Percentiles rank a stretch among this genome's conserved stretches.
These are phyloP conservation scores for Melikaiella ostensackeni DNA, from an alignment of 2,888 invertebrate species.

Conservation along the genomic window DNA sequence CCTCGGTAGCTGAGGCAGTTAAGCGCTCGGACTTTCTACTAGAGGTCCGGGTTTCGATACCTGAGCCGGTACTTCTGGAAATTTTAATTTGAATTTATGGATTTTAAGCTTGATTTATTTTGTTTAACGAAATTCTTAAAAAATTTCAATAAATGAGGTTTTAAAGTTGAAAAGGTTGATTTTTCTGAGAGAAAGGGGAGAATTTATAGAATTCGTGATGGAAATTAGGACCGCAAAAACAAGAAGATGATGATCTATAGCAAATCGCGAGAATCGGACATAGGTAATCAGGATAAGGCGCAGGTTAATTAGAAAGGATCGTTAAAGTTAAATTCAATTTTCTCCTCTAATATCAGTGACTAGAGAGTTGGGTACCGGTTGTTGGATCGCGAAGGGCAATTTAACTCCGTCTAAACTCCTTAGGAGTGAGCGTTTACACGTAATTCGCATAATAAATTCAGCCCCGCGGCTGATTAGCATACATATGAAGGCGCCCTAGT, in stretches of 20 bases:
- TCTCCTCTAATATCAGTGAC: conserved; percentile 12
- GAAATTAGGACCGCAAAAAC: background rate
- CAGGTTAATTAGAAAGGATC: conserved; percentile 26
- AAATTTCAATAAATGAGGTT: no score
- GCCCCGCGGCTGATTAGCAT: conserved; percentile 49
- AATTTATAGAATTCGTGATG: background rate
- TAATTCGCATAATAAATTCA: conserved; percentile 51
- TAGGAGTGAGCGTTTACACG: conserved; percentile 48
- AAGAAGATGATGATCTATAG: background rate
- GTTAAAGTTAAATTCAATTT: conserved; percentile 16
- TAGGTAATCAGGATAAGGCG: conserved; percentile 3
- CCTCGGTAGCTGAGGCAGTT: no score
- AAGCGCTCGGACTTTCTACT: no score
- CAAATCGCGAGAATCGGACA: background rate
- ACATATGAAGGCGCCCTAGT: conserved; percentile 49
- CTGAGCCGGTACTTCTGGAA: no score
- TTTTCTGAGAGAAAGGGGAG: no score
- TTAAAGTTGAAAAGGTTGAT: no score
- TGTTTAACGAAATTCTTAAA: no score
- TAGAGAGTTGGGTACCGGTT: conserved; percentile 20
- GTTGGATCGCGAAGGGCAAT: conserved; percentile 39
- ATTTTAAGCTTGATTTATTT: no score
- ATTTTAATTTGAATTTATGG: no score
- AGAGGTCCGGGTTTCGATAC: no score
- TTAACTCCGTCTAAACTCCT: conserved; percentile 47